A percentile compares a stretch with the other conserved stretches of the same genome.
phyloP scores from a whole-genome alignment of 2,888 invertebrate species.

The Ditula angustiorana region DNA sequence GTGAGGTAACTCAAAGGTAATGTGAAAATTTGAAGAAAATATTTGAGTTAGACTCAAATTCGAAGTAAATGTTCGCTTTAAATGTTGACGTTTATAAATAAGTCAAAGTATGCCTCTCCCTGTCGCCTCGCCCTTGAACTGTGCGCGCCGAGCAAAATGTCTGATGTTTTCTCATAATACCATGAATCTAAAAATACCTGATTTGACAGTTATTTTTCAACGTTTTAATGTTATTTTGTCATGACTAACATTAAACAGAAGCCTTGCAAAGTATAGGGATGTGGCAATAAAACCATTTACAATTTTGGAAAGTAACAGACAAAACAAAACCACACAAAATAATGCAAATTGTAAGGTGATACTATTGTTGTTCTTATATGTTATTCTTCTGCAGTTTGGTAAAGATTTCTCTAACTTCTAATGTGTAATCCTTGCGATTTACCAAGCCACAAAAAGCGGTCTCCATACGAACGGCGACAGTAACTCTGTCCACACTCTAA shows the following conservation, averaged over 20 bases:
- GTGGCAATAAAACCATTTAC: too few relatives aligned
- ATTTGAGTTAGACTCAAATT: neutral
- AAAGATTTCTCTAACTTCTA: too few relatives aligned
- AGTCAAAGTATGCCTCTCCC: conserved; percentile 5
- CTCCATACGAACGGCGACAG: too few relatives aligned
- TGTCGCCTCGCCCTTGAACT: conserved; percentile 14
- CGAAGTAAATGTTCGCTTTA: conserved; percentile 1
- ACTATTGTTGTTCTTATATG: too few relatives aligned
- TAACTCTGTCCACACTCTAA: too few relatives aligned
- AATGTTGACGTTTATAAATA: conserved; percentile 28
- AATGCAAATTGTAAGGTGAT: too few relatives aligned
- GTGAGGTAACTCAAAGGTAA: too few relatives aligned
- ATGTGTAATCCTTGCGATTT: too few relatives aligned
- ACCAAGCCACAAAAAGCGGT: too few relatives aligned
- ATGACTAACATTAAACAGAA: neutral
- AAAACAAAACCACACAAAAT: too few relatives aligned
- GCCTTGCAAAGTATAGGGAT: neutral
- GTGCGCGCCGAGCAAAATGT: conserved; percentile 8
- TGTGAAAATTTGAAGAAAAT: neutral
- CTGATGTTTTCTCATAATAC: conserved; percentile 6
- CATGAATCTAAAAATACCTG: neutral
- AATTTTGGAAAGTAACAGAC: too few relatives aligned
- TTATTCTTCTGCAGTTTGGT: too few relatives aligned
- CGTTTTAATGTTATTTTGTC: neutral
- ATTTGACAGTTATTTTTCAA: neutral